Evolutionary conservation across 2,797 vertebrate genomes (phyloP), one percentile per base, ranked within the genome.

Genomic region (Oreortyx pictus): DNA sequence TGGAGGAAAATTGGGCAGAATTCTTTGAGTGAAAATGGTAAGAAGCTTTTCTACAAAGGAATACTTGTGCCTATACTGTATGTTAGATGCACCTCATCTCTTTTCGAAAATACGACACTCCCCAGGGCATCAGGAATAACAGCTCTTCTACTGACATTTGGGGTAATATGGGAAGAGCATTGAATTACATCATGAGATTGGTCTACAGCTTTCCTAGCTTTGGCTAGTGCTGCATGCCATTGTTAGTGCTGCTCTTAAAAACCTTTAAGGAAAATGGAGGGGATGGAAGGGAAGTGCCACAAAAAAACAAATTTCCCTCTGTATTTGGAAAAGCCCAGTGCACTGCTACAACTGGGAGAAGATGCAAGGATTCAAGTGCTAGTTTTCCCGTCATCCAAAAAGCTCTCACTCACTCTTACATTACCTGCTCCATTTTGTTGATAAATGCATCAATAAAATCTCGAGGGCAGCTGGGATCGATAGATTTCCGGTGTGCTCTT

Each of bases 371-470:
- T 79, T 82, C 39, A 89, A 66, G 61, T 4, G 23, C 10, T 22
- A 6, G 3, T 76, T 89, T 83, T 47, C 3, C 2, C 60, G 27
- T 12, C 75, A 64, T 23, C 11, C 4, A n/a, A 19, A 18, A 31
- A 56, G 52, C 10, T n/a, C 54, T 56, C 18, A 11, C 54, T n/a
- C 6, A 11, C 11, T 86, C 9, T 75, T 86, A 78, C 14, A 14
- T 56, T 82, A 98, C 97, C 97, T 97, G 96, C 46, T 95, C 87
- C 86, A 96, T 94, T 88, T 97, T 95, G 39, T 76, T 43, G 13
- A 98, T 93, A 61, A 98, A 93, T 82, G 88, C 81, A 70, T 98
- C 97, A 2, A 88, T 77, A 87, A 97, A 96, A 84, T 97, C 96
- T 57, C 95, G 95, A 57, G 95, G 94, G 37, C 80, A 95, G 59